Evolutionary conservation across 2,888 invertebrate species (phyloP).

Genomic region (Microctonus hyperodae): DNA sequence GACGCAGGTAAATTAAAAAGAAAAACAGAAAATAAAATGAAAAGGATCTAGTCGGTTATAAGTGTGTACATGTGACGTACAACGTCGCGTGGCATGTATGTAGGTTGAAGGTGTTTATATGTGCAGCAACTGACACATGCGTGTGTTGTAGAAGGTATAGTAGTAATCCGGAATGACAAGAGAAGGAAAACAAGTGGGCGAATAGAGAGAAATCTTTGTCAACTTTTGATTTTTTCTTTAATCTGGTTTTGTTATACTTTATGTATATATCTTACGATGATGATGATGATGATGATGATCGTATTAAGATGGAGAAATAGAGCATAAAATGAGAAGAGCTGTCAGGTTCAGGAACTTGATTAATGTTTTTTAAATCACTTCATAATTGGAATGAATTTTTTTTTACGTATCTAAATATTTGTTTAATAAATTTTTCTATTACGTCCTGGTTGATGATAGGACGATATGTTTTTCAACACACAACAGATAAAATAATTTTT

Average conservation of each 20-base stretch:
- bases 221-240: constrained; percentile 12
- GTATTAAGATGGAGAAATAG: background rate
- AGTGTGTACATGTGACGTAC: constrained; percentile 38
- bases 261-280: background rate
- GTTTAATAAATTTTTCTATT: too few relatives aligned
- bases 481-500: too few relatives aligned
- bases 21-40: constrained; percentile 1
- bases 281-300: background rate
- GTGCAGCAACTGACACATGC: constrained; percentile 14
- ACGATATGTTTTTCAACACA: too few relatives aligned
- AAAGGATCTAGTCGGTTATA: constrained; percentile 34
- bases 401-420: too few relatives aligned
- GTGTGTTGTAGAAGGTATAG: constrained; percentile 53
- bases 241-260: background rate
- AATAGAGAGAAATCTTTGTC: constrained; percentile 30
- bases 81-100: constrained; percentile 51
- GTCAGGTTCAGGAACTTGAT: background rate
- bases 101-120: constrained; percentile 44
- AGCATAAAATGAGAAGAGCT: background rate
- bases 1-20: constrained; percentile 7
- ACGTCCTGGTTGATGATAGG: too few relatives aligned
- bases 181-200: constrained; percentile 47
- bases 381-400: too few relatives aligned
- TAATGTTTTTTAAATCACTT: too few relatives aligned
- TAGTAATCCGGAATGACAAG: constrained; percentile 42